These are phyloP conservation scores for Caloenas nicobarica DNA, from an alignment of 2,113 vertebrate genomes.

Conservation along the genomic window DNA sequence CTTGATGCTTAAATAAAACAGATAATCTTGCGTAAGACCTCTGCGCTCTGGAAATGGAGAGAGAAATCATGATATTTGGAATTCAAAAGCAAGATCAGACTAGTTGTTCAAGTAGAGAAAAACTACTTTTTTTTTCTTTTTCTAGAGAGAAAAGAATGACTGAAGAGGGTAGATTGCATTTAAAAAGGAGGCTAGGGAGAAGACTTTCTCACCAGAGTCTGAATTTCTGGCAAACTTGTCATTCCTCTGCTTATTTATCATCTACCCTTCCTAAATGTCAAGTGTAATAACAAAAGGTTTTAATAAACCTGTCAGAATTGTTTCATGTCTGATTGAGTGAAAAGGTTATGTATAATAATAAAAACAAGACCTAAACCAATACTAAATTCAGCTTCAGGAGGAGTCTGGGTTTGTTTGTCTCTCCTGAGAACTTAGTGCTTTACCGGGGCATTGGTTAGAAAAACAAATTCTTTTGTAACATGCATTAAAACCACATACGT, in stretches of 20 bases:
- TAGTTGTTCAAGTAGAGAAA: neutral
- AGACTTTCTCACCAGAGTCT: neutral
- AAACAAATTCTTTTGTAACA: neutral
- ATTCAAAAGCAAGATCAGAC: neutral
- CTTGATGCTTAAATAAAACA: neutral
- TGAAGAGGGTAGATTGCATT: slow-evolving; percentile 29
- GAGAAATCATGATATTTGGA: neutral
- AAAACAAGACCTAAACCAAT: slow-evolving; percentile 18
- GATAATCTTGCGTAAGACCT: neutral
- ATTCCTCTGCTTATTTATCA: slow-evolving; percentile 56
- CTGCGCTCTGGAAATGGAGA: neutral
- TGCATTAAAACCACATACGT: neutral
- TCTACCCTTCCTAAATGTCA: slow-evolving; percentile 64
- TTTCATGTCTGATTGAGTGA: slow-evolving; percentile 49
- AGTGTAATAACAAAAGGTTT: slow-evolving; percentile 62
- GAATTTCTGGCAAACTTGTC: slow-evolving; percentile 25
- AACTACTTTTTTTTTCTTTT: neutral
- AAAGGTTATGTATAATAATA: slow-evolving; percentile 63
- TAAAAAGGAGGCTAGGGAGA: slow-evolving; percentile 6
- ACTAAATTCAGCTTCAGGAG: neutral
- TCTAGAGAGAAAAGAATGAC: neutral
- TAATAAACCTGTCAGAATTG: slow-evolving; percentile 69
- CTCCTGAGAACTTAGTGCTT: slow-evolving; percentile 9
- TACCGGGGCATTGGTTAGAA: neutral
- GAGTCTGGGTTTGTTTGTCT: neutral